Conservation (phyloP, 1,140 invertebrate species). For the Scaptomyza hsui region DNA sequence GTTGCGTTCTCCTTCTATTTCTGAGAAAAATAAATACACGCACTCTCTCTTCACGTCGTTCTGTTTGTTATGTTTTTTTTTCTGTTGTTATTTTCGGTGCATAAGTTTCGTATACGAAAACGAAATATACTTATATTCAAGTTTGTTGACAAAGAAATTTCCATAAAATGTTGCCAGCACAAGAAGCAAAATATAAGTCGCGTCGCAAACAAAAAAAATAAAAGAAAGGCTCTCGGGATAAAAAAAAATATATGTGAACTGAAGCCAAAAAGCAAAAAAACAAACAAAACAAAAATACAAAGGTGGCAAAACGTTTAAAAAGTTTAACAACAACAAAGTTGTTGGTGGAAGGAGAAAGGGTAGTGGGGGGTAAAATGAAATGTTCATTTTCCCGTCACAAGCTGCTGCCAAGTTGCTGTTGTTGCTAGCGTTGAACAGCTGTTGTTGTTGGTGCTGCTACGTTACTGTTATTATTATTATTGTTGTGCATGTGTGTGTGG, state of each 20-base stretch:
- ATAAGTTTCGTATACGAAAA: neutral
- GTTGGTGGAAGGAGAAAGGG: neutral
- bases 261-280: slow-evolving; percentile 8
- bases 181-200: slow-evolving; percentile 13
- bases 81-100: slow-evolving; percentile 16
- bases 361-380: neutral
- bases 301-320: slow-evolving; percentile 24
- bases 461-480: slow-evolving; percentile 31
- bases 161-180: slow-evolving; percentile 17
- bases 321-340: neutral
- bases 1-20: slow-evolving; percentile 55
- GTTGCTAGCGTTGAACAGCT: neutral
- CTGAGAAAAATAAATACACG: neutral
- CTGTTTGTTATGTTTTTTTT: slow-evolving; percentile 23
- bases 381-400: slow-evolving; percentile 29
- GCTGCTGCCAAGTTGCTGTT: slow-evolving; percentile 6
- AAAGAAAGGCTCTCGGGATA: slow-evolving; percentile 16
- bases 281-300: slow-evolving; percentile 20
- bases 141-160: slow-evolving; percentile 5
- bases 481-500: slow-evolving; percentile 16
- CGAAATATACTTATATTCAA: neutral
- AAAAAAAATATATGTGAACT: slow-evolving; percentile 9
- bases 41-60: slow-evolving; percentile 16
- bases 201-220: neutral
- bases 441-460: slow-evolving; percentile 30